Evolutionary conservation across 2,888 invertebrate genomes (phyloP).

Genomic region (Gastrophysa polygoni): DNA sequence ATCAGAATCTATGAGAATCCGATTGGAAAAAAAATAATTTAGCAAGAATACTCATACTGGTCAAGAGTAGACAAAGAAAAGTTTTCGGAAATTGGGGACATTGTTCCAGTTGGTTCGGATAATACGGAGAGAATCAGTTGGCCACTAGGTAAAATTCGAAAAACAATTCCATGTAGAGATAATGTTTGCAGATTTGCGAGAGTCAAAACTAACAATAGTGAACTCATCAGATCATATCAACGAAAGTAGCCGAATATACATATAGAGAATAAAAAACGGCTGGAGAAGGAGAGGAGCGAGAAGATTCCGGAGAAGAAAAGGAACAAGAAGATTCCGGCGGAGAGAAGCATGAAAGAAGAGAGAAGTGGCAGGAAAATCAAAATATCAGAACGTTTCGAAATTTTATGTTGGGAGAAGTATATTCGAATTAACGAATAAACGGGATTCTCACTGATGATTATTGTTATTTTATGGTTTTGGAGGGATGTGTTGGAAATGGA

Average conservation of each 20-base stretch:
- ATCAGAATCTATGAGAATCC: neutral
- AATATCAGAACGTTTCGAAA: neutral
- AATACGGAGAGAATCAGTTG: neutral
- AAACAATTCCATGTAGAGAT: neutral
- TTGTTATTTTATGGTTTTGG: too few species aligned
- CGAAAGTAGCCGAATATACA: neutral
- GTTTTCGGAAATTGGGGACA: neutral
- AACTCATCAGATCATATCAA: neutral
- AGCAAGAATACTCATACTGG: neutral
- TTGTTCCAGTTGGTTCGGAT: conserved; percentile 1
- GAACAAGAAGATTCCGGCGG: neutral
- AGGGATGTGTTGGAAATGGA: too few species aligned
- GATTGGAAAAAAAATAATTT: neutral
- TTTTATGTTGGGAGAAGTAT: neutral
- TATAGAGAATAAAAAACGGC: neutral
- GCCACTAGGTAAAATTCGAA: neutral
- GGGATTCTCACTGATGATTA: too few species aligned
- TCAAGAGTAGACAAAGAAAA: neutral
- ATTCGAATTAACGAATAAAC: too few species aligned
- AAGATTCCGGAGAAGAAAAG: neutral
- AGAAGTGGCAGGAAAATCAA: neutral
- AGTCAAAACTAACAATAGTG: neutral
- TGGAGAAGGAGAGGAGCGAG: neutral
- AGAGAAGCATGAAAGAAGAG: neutral
- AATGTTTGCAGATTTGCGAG: neutral